phyloP scores from a whole-genome alignment of 2,797 vertebrate genomes.

The Microctenopoma stevenorrisi region DNA sequence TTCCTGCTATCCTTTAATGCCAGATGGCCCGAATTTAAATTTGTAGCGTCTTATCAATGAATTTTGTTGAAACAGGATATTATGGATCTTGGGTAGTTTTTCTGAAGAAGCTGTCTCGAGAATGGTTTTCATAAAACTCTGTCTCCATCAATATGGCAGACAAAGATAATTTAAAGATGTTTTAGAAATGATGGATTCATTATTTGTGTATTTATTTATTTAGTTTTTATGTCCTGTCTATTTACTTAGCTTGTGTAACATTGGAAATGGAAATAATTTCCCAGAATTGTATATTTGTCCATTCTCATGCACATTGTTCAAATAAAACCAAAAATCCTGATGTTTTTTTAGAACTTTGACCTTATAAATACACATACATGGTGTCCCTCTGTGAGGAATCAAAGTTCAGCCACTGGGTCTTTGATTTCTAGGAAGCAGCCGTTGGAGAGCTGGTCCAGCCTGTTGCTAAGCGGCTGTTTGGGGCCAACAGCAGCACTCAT shows the following conservation, averaged over 20 bases:
- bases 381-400: slow-evolving; percentile 47
- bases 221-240: slow-evolving; percentile 4
- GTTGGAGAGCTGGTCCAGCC: slow-evolving; percentile 47
- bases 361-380: slow-evolving; percentile 50
- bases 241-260: slow-evolving; percentile 35
- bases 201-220: not conserved
- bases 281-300: slow-evolving; percentile 42
- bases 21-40: slow-evolving; percentile 19
- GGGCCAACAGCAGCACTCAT: slow-evolving; percentile 68
- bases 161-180: not conserved
- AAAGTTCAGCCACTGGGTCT: slow-evolving; percentile 68
- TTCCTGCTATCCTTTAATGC: slow-evolving; percentile 23
- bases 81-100: slow-evolving; percentile 16
- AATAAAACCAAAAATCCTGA: slow-evolving; percentile 38
- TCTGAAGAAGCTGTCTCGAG: not conserved
- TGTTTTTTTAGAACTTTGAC: slow-evolving; percentile 49
- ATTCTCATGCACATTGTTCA: slow-evolving; percentile 29
- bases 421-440: slow-evolving; percentile 78
- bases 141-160: slow-evolving; percentile 3
- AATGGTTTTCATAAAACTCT: not conserved
- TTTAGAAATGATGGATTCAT: not conserved
- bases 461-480: slow-evolving; percentile 36
- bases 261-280: slow-evolving; percentile 43
- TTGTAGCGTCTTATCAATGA: slow-evolving; percentile 14
- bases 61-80: slow-evolving; percentile 36